Base-by-base conservation (phyloP, 2,888 invertebrate genomes). In the Apoderus coryli region DNA sequence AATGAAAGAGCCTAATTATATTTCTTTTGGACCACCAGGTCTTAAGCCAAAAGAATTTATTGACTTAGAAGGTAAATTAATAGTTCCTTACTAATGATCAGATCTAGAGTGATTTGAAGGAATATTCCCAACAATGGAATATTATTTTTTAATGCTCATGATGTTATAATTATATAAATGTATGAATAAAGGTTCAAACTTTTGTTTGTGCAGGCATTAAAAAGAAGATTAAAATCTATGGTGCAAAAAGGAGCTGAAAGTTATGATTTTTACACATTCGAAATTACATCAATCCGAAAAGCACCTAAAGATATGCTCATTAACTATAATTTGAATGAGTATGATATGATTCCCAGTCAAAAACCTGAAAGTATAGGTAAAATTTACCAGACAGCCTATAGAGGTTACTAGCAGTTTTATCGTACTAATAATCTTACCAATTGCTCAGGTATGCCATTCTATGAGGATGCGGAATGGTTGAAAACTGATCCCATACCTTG, bases 221-320 rank as follows among this genome's bases (percentile, higher is more conserved):
- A 43, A 27, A 24, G 27, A 25, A 19, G 33, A 14, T 22, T 46
- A 14, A 36, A 31, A 22, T 31, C 34, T 25, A 29, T 35, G 19
- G 32, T 36, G 5, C 22, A 33, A 16, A 16, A 34, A 15, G 46
- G 48, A 9, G 44, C 48, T 2, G 49, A 45, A 4, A 60, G 61
- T 4, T 59, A 50, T 4, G 60, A 60, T 32, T 70, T 69, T 47
- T 70, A 67, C 44, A 65, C 64, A 1, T 69, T 69, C 39, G 66
- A 67, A 44, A 53, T 70, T 25, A 67, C 65, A 7, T 65, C 67
- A 0, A 60, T 69, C 2, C 61, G 61, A 38, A 59, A 56, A 19
- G 69, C 68, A 2, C 68, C 69, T 1, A 59, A 60, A 27, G 57
- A 38, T 54, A 61, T 54, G 55, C 59, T 34, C 54, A 60, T 53